phyloP scores from a whole-genome alignment of 2,888 invertebrate genomes.

The Coleophora flavipennella region DNA sequence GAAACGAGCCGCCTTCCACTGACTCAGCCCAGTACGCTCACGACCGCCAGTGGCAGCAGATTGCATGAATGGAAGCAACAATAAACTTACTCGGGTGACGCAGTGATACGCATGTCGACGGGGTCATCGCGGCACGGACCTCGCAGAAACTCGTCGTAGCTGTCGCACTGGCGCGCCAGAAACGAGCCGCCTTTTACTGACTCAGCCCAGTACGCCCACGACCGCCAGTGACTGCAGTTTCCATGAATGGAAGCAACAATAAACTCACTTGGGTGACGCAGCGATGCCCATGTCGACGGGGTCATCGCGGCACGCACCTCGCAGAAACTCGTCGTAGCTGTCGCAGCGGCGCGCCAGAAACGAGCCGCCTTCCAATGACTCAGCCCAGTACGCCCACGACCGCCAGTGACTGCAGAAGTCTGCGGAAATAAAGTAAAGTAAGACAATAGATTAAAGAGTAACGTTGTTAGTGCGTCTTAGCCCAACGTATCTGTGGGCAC shows the following conservation, averaged over 20 bases:
- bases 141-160: conserved; percentile 52
- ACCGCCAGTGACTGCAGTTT: conserved; percentile 66
- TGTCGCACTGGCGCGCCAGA: conserved; percentile 34
- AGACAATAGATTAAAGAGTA: not conserved
- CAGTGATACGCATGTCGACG: conserved; percentile 43
- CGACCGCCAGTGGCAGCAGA: conserved; percentile 66
- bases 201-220: conserved; percentile 61
- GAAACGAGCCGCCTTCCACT: conserved; percentile 39
- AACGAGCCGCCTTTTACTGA: conserved; percentile 44
- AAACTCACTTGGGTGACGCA: conserved; percentile 31
- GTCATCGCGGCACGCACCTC: conserved; percentile 40
- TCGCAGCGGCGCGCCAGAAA: conserved; percentile 42
- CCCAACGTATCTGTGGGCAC: too few relatives aligned
- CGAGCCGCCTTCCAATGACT: conserved; percentile 43
- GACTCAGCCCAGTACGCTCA: conserved; percentile 64
- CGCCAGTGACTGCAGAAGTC: conserved; percentile 68
- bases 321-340: conserved; percentile 52
- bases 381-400: conserved; percentile 60
- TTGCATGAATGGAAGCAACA: too few relatives aligned
- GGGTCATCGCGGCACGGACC: conserved; percentile 39
- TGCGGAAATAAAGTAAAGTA: conserved; percentile 19
- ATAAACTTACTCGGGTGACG: conserved; percentile 32
- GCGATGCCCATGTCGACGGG: conserved; percentile 42
- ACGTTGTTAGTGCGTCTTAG: not conserved
- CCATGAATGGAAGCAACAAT: too few relatives aligned